A percentile compares a stretch with the other conserved stretches of the same genome.
phyloP scores from a whole-genome alignment of 2,888 invertebrate species.

The Oasisia sp. region DNA sequence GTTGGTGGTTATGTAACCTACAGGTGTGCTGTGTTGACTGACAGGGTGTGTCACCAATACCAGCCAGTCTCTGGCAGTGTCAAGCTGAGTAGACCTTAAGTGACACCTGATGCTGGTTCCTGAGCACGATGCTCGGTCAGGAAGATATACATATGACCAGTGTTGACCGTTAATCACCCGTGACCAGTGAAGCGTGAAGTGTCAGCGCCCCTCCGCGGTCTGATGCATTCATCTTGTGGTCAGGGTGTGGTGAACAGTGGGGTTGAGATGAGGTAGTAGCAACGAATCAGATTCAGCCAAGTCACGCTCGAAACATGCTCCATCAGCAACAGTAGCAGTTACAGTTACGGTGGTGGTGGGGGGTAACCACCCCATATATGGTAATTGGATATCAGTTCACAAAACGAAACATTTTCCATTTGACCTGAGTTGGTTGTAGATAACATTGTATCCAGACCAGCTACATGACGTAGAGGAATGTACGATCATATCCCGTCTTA shows the following conservation, averaged over 20 bases:
- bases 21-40: background rate
- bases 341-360: too few species aligned
- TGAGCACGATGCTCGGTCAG: background rate
- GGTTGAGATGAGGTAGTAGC: background rate
- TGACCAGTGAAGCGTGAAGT: background rate
- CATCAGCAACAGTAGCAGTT: background rate
- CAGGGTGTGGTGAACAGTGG: background rate
- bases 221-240: background rate
- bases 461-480: too few species aligned
- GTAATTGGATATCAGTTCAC: background rate
- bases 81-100: background rate
- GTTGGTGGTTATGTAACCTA: background rate
- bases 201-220: background rate
- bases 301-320: background rate
- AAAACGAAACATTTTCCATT: background rate
- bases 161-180: background rate
- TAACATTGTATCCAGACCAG: background rate
- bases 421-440: background rate
- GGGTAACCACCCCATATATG: background rate
- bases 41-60: background rate
- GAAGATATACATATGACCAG: background rate
- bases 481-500: too few species aligned
- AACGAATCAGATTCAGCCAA: background rate
- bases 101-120: background rate
- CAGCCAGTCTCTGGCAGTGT: background rate